Conservation (phyloP, 2,113 vertebrate genomes). For the Taxidea taxus region DNA sequence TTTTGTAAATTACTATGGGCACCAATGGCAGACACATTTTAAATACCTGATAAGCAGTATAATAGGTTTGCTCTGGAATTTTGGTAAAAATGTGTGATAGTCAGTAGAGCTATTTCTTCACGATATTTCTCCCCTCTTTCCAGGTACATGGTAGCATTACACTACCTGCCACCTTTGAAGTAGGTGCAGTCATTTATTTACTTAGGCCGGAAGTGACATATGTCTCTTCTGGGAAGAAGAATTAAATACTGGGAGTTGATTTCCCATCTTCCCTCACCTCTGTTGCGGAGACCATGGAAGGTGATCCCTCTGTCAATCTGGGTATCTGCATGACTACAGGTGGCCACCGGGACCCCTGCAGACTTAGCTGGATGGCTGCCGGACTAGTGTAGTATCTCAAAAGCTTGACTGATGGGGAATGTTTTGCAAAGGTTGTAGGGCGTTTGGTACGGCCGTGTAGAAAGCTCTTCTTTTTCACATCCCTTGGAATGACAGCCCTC, state of each 20-base stretch:
- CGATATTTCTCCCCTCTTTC: background rate
- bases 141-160: background rate
- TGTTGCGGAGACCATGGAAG: background rate
- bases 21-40: background rate
- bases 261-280: background rate
- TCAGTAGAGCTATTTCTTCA: background rate
- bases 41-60: background rate
- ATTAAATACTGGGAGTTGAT: background rate
- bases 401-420: background rate
- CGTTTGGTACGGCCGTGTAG: background rate
- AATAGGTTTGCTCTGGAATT: background rate
- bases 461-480: background rate
- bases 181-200: background rate
- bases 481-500: background rate
- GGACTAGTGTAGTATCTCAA: rapidly evolving
- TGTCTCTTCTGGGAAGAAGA: background rate
- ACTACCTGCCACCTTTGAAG: background rate
- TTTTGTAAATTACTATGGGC: background rate
- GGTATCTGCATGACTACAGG: background rate
- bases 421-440: background rate
- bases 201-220: background rate
- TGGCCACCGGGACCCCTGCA: rapidly evolving
- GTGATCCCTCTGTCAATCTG: background rate
- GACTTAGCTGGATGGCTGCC: rapidly evolving
- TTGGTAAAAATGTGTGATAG: background rate